A percentile compares a stretch with the other conserved stretches of the same genome.
These are phyloP conservation scores for Sakesphorus luctuosus DNA, from an alignment of 2,113 vertebrate genomes.

Conservation along the genomic window DNA sequence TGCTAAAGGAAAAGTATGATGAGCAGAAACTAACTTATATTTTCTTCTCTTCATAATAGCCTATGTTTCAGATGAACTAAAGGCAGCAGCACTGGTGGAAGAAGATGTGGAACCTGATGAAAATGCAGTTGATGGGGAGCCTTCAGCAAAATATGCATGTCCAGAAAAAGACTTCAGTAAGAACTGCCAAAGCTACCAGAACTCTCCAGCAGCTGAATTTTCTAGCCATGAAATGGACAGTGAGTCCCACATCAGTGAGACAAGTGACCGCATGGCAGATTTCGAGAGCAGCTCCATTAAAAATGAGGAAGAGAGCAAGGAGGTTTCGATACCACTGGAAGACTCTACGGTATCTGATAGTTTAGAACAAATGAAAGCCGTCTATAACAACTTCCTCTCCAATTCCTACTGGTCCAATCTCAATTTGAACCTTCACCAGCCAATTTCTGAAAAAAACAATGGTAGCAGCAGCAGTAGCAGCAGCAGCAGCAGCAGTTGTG, in stretches of 20 bases:
- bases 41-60: conserved; percentile 75
- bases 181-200: conserved; percentile 87
- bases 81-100: conserved; percentile 90
- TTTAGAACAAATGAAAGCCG: conserved; percentile 98
- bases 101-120: conserved; percentile 90
- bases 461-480: conserved; percentile 91
- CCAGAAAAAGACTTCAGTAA: conserved; percentile 90
- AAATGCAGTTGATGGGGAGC: conserved; percentile 87
- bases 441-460: conserved; percentile 84
- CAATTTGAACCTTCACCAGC: conserved; percentile 89
- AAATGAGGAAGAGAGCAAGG: conserved; percentile 94
- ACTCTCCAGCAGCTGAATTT: conserved; percentile 92
- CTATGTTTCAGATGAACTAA: conserved; percentile 94
- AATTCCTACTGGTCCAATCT: conserved; percentile 99
- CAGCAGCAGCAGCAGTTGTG: conserved; percentile 95
- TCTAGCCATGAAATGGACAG: conserved; percentile 98
- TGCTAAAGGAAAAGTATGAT: conserved; percentile 26
- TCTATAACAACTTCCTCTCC: conserved; percentile 97
- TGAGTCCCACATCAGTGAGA: conserved; percentile 96
- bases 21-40: conserved; percentile 62
- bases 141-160: conserved; percentile 88
- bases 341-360: conserved; percentile 88
- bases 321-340: conserved; percentile 80
- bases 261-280: conserved; percentile 95
- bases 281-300: conserved; percentile 94